phyloP scores from a whole-genome alignment of 2,888 invertebrate species.

The Agrochola circellaris region DNA sequence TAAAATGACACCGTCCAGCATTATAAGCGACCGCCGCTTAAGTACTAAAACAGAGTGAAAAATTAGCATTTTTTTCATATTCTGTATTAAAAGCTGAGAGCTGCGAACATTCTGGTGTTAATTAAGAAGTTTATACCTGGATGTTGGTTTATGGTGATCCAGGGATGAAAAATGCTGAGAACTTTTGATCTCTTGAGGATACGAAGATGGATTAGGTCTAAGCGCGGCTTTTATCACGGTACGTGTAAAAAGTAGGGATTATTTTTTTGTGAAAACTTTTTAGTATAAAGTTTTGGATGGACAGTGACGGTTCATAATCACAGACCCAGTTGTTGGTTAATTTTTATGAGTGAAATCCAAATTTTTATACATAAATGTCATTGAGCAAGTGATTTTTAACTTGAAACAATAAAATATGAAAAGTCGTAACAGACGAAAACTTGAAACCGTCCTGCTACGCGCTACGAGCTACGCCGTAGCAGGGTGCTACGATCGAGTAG shows the following conservation, averaged over 20 bases:
- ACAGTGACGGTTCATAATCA: neutral
- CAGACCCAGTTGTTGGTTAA: no score
- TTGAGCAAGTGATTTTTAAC: neutral
- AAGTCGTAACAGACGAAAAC: no score
- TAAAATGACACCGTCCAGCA: conserved; percentile 7
- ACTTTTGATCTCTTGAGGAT: conserved; percentile 41
- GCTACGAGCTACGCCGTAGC: conserved; percentile 34
- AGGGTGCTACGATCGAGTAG: conserved; percentile 6
- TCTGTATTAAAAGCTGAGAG: conserved; percentile 50
- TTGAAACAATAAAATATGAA: neutral
- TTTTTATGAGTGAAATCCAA: neutral
- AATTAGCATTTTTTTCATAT: conserved; percentile 49
- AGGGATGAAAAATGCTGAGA: conserved; percentile 39
- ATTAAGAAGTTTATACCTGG: conserved; percentile 53
- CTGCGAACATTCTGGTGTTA: conserved; percentile 25
- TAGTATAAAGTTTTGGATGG: neutral
- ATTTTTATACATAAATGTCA: neutral
- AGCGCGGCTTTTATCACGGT: conserved; percentile 13
- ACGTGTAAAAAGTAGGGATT: neutral
- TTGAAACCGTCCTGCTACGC: neutral
- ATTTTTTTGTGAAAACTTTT: neutral
- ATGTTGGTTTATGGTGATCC: conserved; percentile 46
- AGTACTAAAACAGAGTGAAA: conserved; percentile 20
- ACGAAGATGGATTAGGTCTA: conserved; percentile 39
- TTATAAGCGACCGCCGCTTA: neutral